phyloP scores from a whole-genome alignment of 92 coral and sea anemone genomes.

The Phenganax subtilis region DNA sequence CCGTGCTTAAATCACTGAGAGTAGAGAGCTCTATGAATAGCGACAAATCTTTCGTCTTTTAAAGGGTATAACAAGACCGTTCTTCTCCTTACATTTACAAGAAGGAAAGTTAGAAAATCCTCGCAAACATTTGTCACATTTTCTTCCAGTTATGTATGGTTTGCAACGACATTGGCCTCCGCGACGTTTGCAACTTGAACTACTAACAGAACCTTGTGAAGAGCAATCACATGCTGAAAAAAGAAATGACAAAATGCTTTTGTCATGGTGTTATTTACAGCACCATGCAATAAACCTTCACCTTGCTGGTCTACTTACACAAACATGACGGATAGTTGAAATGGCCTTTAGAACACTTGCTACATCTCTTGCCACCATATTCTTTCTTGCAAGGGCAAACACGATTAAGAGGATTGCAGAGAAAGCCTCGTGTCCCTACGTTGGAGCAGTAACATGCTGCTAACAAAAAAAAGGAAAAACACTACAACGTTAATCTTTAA shows the following conservation, averaged over 20 bases:
- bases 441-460: constrained; percentile 77
- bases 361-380: constrained; percentile 72
- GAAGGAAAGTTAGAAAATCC: constrained; percentile 73
- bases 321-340: constrained; percentile 66
- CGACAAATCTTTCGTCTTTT: no score
- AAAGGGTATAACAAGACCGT: not conserved
- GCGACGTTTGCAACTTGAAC: constrained; percentile 54
- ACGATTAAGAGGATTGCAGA: constrained; percentile 62
- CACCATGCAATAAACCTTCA: not conserved
- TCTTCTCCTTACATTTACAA: constrained; percentile 72
- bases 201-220: constrained; percentile 56
- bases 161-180: constrained; percentile 78
- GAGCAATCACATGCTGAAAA: constrained; percentile 69
- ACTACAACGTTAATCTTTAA: not conserved
- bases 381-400: constrained; percentile 65
- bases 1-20: no score
- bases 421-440: constrained; percentile 59
- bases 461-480: constrained; percentile 2
- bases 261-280: constrained; percentile 17
- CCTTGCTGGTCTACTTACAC: constrained; percentile 55
- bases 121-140: constrained; percentile 62
- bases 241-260: not conserved
- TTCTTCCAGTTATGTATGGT: constrained; percentile 58
- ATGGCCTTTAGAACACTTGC: constrained; percentile 71
- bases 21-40: no score